A percentile compares a stretch with the other conserved stretches of the same genome.
These are phyloP conservation scores for Tetrax tetrax DNA, from an alignment of 2,113 vertebrate genomes.

Conservation along the genomic window DNA sequence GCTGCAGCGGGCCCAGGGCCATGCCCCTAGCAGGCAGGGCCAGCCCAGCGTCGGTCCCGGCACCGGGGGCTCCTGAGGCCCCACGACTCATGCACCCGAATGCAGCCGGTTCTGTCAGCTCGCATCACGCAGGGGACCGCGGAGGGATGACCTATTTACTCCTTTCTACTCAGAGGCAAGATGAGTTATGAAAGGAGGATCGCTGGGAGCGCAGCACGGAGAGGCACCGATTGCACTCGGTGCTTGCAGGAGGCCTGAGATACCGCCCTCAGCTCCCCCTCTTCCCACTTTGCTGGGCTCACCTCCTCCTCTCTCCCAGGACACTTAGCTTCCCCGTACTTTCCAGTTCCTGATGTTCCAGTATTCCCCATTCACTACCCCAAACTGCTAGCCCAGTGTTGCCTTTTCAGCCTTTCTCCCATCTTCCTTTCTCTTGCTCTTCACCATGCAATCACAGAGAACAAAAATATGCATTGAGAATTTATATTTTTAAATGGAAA, in stretches of 20 bases:
- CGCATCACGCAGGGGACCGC: neutral
- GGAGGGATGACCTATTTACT: neutral
- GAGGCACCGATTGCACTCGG: neutral
- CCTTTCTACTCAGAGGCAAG: neutral
- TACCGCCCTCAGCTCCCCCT: no score
- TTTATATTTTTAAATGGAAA: neutral
- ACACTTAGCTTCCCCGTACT: neutral
- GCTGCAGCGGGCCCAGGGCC: no score
- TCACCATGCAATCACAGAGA: neutral
- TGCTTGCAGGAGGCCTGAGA: neutral
- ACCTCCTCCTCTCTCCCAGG: neutral
- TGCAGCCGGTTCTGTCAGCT: neutral
- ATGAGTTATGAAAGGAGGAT: neutral
- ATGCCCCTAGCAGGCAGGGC: neutral
- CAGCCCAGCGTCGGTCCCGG: neutral
- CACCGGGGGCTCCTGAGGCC: neutral
- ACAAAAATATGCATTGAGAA: neutral
- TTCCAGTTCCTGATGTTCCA: neutral
- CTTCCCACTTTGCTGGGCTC: neutral
- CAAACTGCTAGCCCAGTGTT: neutral
- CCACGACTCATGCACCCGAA: neutral
- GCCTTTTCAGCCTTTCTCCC: neutral
- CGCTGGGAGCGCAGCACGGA: rapidly evolving
- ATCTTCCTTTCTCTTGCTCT: neutral
- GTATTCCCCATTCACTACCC: neutral